Conservation (phyloP, 1,140 invertebrate species). For the Adoxophyes honmai region DNA sequence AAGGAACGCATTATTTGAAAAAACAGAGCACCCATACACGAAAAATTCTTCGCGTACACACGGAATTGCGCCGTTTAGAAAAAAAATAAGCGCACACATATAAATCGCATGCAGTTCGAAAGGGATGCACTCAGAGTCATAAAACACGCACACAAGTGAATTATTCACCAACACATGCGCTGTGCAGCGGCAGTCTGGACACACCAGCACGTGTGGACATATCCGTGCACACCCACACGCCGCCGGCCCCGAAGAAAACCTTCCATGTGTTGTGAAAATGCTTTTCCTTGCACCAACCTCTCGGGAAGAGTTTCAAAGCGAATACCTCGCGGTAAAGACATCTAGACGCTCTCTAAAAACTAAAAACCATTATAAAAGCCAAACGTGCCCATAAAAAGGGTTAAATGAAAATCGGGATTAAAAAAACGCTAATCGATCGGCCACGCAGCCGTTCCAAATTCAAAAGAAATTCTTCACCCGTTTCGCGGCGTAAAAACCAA, state of each 20-base stretch:
- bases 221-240: constrained; percentile 43
- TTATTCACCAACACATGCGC: constrained; percentile 35
- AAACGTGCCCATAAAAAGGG: constrained; percentile 14
- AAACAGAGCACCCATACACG: constrained; percentile 64
- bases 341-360: constrained; percentile 66
- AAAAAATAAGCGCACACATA: constrained; percentile 75
- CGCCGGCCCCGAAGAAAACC: constrained; percentile 56
- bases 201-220: constrained; percentile 44
- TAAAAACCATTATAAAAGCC: constrained; percentile 45
- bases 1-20: constrained; percentile 30
- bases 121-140: constrained; percentile 76
- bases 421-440: constrained; percentile 52
- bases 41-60: constrained; percentile 52
- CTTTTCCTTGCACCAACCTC: constrained; percentile 76
- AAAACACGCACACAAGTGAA: constrained; percentile 62
- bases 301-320: constrained; percentile 76
- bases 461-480: constrained; percentile 60
- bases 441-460: constrained; percentile 37
- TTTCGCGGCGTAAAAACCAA: constrained; percentile 50
- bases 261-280: constrained; percentile 73
- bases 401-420: constrained; percentile 29
- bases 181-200: constrained; percentile 35
- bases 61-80: constrained; percentile 59
- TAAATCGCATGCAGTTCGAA: constrained; percentile 73
- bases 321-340: constrained; percentile 77